Evolutionary conservation across 1,140 invertebrate species (phyloP).

Genomic region (Formica exsecta): DNA sequence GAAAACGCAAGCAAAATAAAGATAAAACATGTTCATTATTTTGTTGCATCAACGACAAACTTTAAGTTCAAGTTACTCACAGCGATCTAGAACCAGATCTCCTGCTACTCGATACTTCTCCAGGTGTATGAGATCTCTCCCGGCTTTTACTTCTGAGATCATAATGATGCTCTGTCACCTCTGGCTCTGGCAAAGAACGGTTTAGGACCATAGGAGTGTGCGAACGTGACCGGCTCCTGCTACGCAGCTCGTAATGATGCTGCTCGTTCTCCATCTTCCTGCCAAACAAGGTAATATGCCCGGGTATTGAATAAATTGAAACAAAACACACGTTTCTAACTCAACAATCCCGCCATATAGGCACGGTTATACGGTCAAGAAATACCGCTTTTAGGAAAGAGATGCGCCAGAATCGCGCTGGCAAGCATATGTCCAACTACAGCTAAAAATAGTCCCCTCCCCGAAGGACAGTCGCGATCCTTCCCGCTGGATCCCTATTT

Average conservation of each 20-base stretch:
- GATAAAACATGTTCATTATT: neutral
- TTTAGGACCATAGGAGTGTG: slow-evolving; percentile 81
- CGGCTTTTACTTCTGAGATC: slow-evolving; percentile 80
- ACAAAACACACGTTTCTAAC: neutral
- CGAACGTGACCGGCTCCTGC: slow-evolving; percentile 83
- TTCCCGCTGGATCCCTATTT: slow-evolving; percentile 53
- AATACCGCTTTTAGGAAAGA: neutral
- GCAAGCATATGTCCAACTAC: neutral
- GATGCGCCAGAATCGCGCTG: neutral
- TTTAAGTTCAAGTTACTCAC: slow-evolving; percentile 64
- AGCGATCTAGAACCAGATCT: slow-evolving; percentile 77
- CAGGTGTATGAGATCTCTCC: slow-evolving; percentile 83
- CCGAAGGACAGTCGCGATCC: slow-evolving; percentile 54
- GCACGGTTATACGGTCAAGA: neutral
- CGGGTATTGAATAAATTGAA: neutral
- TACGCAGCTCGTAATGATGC: slow-evolving; percentile 83
- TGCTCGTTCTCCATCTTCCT: slow-evolving; percentile 82
- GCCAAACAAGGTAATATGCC: slow-evolving; percentile 8
- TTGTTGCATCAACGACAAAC: neutral
- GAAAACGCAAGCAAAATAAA: neutral
- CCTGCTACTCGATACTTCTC: slow-evolving; percentile 78
- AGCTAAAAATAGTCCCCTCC: slow-evolving; percentile 70
- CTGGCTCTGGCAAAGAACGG: slow-evolving; percentile 69
- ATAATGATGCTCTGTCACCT: slow-evolving; percentile 80
- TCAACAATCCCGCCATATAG: neutral